phyloP scores from a whole-genome alignment of 2,113 vertebrate genomes.

The Corythoichthys intestinalis region DNA sequence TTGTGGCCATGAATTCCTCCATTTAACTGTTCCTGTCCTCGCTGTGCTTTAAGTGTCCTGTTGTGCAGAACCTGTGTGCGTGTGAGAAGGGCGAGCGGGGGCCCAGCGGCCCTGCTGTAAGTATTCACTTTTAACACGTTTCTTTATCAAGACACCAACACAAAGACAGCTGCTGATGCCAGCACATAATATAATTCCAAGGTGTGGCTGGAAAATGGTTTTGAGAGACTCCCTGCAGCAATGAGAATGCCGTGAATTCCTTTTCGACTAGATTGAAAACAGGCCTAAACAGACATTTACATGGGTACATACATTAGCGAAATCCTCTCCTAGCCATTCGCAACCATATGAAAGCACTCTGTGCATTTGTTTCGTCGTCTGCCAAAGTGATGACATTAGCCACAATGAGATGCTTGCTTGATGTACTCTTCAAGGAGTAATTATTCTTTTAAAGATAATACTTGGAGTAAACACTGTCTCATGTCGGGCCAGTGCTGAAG shows the following conservation, averaged over 20 bases:
- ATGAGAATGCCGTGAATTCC: constrained; percentile 45
- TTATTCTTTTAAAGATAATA: constrained; percentile 31
- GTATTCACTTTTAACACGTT: constrained; percentile 41
- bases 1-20: background rate
- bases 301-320: constrained; percentile 11
- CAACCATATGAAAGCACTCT: background rate
- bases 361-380: constrained; percentile 8
- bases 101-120: constrained; percentile 78
- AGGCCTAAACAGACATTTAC: constrained; percentile 53
- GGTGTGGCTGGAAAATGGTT: constrained; percentile 24
- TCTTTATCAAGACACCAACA: background rate
- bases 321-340: constrained; percentile 9
- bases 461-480: constrained; percentile 44
- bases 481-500: constrained; percentile 27
- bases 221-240: constrained; percentile 44
- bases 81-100: constrained; percentile 87
- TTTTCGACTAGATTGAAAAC: constrained; percentile 37
- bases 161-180: constrained; percentile 29
- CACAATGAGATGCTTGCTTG: constrained; percentile 44
- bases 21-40: constrained; percentile 22
- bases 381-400: constrained; percentile 20
- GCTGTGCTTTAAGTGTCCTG: constrained; percentile 74
- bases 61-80: constrained; percentile 64
- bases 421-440: constrained; percentile 40
- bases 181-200: constrained; percentile 36